Percentiles rank a stretch among this genome's conserved stretches.
Conservation (phyloP, 2,888 invertebrate genomes). For the Spilosoma lubricipeda region DNA sequence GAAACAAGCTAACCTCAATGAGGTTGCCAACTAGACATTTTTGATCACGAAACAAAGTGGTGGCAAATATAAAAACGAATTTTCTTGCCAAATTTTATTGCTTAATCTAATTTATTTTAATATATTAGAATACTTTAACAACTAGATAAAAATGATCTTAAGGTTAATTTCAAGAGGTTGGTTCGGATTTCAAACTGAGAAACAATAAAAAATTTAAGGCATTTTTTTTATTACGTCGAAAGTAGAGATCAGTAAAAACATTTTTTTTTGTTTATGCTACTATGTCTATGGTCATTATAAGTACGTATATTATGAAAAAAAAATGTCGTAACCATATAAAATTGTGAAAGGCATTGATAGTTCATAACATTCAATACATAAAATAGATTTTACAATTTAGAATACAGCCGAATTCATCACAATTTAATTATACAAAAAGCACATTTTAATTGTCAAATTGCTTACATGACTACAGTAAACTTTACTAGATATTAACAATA, state of each 20-base stretch:
- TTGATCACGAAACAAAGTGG: background rate
- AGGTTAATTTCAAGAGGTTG: background rate
- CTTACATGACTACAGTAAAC: background rate
- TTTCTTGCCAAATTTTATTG: background rate
- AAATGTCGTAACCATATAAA: background rate
- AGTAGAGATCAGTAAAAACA: constrained; percentile 8
- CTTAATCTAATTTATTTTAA: background rate
- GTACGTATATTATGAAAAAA: background rate
- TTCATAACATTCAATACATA: background rate
- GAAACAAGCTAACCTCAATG: background rate
- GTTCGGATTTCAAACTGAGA: background rate
- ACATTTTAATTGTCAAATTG: constrained; percentile 6
- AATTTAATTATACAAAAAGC: constrained; percentile 19
- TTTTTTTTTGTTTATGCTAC: background rate
- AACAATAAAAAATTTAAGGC: background rate
- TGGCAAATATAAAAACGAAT: background rate
- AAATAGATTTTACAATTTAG: constrained; percentile 4
- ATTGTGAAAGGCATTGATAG: background rate
- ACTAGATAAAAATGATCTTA: background rate
- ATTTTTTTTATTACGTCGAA: constrained; percentile 2
- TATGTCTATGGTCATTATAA: background rate
- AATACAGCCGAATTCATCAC: constrained; percentile 25
- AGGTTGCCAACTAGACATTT: background rate
- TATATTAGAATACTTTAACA: background rate
- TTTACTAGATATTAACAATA: background rate